Evolutionary conservation across 2,888 invertebrate genomes (phyloP).

Genomic region (Muschampia plurimacula): DNA sequence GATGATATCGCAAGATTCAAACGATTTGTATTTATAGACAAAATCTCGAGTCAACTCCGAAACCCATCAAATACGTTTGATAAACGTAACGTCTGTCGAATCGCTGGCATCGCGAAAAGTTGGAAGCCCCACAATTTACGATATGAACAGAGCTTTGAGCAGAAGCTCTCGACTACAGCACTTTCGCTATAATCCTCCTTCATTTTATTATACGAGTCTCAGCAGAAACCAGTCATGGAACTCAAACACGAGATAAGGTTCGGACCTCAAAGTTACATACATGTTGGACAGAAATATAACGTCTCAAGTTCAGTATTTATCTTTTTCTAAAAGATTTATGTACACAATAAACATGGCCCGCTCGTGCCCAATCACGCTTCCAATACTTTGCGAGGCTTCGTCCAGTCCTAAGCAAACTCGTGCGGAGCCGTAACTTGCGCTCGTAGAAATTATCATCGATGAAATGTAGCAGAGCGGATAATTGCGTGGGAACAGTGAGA

Average conservation of each 20-base stretch:
- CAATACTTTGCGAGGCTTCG: conserved; percentile 61
- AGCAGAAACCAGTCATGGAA: conserved; percentile 25
- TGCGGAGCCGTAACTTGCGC: conserved; percentile 60
- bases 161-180: conserved; percentile 25
- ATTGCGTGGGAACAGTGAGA: conserved; percentile 36
- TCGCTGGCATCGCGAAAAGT: conserved; percentile 19
- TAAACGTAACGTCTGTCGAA: conserved; percentile 22
- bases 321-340: conserved; percentile 70
- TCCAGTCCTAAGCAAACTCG: conserved; percentile 75
- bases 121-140: conserved; percentile 18
- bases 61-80: conserved; percentile 15
- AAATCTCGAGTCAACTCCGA: not conserved
- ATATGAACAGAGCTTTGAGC: conserved; percentile 18
- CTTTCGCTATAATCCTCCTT: conserved; percentile 16
- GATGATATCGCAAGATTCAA: not conserved
- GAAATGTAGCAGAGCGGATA: conserved; percentile 37
- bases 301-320: conserved; percentile 40
- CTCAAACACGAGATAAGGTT: conserved; percentile 22
- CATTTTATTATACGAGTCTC: conserved; percentile 25
- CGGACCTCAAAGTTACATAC: conserved; percentile 11
- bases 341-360: conserved; percentile 70
- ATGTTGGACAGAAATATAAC: conserved; percentile 40
- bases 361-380: conserved; percentile 71
- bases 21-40: not conserved
- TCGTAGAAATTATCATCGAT: conserved; percentile 19